These are phyloP conservation scores for Cepaea nemoralis DNA, from an alignment of 1,140 invertebrate species.

Conservation along the genomic window DNA sequence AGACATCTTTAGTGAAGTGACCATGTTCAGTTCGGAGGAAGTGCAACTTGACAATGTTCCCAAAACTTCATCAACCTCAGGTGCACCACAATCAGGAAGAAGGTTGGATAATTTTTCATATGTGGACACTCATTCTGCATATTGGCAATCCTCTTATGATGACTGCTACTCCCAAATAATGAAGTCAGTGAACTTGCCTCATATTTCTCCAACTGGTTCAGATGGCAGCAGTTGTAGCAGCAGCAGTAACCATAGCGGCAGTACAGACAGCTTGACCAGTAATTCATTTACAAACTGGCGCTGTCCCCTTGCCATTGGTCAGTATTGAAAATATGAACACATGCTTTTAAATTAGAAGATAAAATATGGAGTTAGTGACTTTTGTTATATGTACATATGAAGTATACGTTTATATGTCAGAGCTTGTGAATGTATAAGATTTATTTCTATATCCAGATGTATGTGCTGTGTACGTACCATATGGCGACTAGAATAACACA, in stretches of 20 bases:
- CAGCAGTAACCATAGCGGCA: conserved; percentile 31
- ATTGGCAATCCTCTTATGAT: background rate
- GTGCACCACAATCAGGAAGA: background rate
- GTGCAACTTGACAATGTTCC: conserved; percentile 13
- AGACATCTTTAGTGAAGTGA: conserved; percentile 37
- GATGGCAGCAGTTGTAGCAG: conserved; percentile 26
- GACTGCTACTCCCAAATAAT: background rate
- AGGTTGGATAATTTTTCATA: conserved; percentile 34
- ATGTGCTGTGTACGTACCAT: background rate
- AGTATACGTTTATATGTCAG: background rate
- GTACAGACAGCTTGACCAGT: conserved; percentile 27
- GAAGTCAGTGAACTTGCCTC: background rate
- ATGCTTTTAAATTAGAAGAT: background rate
- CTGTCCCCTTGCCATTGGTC: conserved; percentile 13
- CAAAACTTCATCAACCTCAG: background rate
- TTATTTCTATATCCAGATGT: background rate
- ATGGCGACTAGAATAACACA: background rate
- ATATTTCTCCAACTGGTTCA: conserved; percentile 35
- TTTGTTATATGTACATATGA: background rate
- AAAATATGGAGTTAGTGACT: background rate
- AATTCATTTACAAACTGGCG: conserved; percentile 22
- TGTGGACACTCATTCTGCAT: background rate
- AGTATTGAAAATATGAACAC: background rate
- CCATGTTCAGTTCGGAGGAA: conserved; percentile 28
- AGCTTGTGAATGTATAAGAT: background rate